Conservation (phyloP, 2,888 invertebrate genomes). For the Cremastinae sp. region DNA sequence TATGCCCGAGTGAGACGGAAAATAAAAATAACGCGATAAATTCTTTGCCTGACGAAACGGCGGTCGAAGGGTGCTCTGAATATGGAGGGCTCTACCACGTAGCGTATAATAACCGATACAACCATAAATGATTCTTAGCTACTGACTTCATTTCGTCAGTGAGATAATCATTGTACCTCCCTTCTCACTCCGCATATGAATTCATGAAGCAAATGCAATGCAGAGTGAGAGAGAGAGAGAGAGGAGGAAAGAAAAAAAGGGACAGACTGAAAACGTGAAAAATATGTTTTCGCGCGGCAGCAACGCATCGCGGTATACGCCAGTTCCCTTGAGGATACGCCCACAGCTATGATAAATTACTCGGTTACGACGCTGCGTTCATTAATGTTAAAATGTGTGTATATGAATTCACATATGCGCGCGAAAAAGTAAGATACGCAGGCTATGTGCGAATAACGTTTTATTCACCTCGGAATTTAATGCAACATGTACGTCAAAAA, state of each 20-base stretch:
- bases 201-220: conserved; percentile 18
- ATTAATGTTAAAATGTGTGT: conserved; percentile 51
- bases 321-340: conserved; percentile 55
- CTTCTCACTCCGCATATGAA: conserved; percentile 1
- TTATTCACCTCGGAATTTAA: conserved; percentile 25
- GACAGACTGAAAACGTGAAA: conserved; percentile 55
- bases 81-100: conserved; percentile 45
- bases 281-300: conserved; percentile 57
- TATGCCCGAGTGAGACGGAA: conserved; percentile 33
- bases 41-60: conserved; percentile 18
- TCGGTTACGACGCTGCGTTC: conserved; percentile 54
- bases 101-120: conserved; percentile 43
- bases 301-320: conserved; percentile 33
- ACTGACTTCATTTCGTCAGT: conserved; percentile 68
- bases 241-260: conserved; percentile 33
- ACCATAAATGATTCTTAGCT: conserved; percentile 67
- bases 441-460: conserved; percentile 49
- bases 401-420: conserved; percentile 18
- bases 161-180: conserved; percentile 64
- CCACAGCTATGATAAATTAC: conserved; percentile 60
- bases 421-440: conserved; percentile 8
- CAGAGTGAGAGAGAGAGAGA: conserved; percentile 21
- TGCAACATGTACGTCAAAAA: conserved; percentile 21
- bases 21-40: conserved; percentile 41
- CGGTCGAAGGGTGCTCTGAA: conserved; percentile 53